Base-by-base conservation (phyloP, 2,888 invertebrate species). In the Urechis unicinctus region DNA sequence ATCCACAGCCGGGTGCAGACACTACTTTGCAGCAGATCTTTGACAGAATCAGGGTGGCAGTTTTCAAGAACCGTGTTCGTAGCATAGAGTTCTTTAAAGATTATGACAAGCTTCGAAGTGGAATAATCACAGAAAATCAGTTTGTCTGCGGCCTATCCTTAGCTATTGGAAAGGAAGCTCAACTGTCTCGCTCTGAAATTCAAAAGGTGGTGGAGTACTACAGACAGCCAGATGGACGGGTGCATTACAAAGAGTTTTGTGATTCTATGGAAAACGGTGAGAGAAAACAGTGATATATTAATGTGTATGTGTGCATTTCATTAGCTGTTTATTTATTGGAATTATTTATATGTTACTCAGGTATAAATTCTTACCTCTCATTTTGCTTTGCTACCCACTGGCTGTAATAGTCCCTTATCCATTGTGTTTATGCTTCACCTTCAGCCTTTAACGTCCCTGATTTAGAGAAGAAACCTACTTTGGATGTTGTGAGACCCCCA, bases 251-350 rank as follows among this genome's bases (percentile, higher is more conserved):
- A 58, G 75, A 76, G 53, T 78, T 78, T 63, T 74, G 75, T 68
- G 72, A 73, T 54, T 68, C 71, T 55, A 71, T 77, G 67, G 78
- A 78, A 66, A 75, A 76, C 70, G 75, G 77, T 77, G 58, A 65
- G 65, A 43, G 13, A 3, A 36, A 17, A n/a, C n/a, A n/a, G n/a
- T n/a, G n/a, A n/a, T n/a, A n/a, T n/a, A n/a, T n/a, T n/a, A n/a
- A n/a, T n/a, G n/a, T n/a, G n/a, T n/a, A n/a, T 1, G 2, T 22
- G 5, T 24, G 4, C 13, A 13, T 43, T 21, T 43, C 21, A 22
- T 43, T 21, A 43, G 22, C 43, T 13, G 22, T 1, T 43, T 9
- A 22, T 43, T 5, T 43, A 24, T 22, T 43, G 43, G 43, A 9
- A 22, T 2, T 22, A 43, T 24, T 9, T 24, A 43, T 24, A 3